phyloP scores from a whole-genome alignment of 1,140 invertebrate genomes.

The Brachionus plicatilis region DNA sequence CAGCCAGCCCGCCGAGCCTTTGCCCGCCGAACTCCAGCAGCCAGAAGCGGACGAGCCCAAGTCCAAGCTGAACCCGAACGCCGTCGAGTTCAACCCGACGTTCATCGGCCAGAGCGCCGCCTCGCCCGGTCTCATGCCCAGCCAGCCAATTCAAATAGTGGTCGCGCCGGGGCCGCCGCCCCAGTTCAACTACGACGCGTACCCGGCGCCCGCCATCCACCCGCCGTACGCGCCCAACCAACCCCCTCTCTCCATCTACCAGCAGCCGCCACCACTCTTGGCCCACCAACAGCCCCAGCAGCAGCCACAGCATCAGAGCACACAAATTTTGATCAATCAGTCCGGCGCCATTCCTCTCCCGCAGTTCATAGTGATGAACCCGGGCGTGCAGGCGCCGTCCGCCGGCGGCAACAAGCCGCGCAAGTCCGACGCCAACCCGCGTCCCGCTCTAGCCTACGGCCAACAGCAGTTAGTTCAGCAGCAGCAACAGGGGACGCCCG shows the following conservation, averaged over 20 bases:
- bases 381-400: not conserved
- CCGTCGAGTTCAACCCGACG: not conserved
- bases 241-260: not conserved
- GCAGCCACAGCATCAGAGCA: not conserved
- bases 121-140: not conserved
- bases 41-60: not conserved
- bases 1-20: not conserved
- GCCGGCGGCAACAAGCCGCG: not conserved
- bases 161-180: not conserved
- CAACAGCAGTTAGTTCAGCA: not conserved
- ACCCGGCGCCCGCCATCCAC: not conserved
- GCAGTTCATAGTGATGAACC: not conserved
- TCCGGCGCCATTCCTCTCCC: not conserved
- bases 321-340: conserved; percentile 6
- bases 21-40: no score
- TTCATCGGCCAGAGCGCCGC: not conserved
- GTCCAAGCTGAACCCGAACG: not conserved
- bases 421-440: not conserved
- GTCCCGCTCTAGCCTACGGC: not conserved
- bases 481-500: not conserved
- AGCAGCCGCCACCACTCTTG: not conserved
- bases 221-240: not conserved
- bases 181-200: not conserved
- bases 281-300: not conserved
- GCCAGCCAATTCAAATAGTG: not conserved